These are phyloP conservation scores for Lamellibrachia columna DNA, from an alignment of 2,888 invertebrate species.

Conservation along the genomic window DNA sequence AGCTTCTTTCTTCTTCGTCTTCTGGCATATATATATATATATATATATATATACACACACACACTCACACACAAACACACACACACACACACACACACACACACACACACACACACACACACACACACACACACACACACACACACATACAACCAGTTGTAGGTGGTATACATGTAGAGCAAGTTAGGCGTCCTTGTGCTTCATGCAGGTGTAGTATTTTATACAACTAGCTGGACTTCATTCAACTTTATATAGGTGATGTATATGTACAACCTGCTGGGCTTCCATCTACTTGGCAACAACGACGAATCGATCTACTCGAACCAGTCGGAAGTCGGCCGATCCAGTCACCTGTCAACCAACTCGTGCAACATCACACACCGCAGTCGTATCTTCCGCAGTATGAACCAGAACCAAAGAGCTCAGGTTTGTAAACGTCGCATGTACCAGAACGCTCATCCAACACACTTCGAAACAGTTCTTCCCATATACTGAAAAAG, in stretches of 20 bases:
- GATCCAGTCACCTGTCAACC: conserved; percentile 24
- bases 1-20: background rate
- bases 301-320: conserved; percentile 42
- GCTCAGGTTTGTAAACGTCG: conserved; percentile 35
- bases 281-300: conserved; percentile 63
- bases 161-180: background rate
- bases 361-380: conserved; percentile 37
- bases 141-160: background rate
- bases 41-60: too few relatives aligned
- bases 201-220: background rate
- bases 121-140: background rate
- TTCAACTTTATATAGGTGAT: conserved; percentile 36
- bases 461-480: too few relatives aligned
- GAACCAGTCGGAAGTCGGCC: conserved; percentile 40
- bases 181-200: background rate
- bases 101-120: too few relatives aligned
- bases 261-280: conserved; percentile 46
- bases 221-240: background rate
- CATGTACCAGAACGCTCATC: too few relatives aligned
- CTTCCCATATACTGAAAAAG: too few relatives aligned
- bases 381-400: conserved; percentile 41
- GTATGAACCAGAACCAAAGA: conserved; percentile 43
- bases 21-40: background rate
- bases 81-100: too few relatives aligned
- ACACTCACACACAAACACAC: too few relatives aligned